phyloP scores from a whole-genome alignment of 2,113 vertebrate genomes.

The Rhinogobius similis region DNA sequence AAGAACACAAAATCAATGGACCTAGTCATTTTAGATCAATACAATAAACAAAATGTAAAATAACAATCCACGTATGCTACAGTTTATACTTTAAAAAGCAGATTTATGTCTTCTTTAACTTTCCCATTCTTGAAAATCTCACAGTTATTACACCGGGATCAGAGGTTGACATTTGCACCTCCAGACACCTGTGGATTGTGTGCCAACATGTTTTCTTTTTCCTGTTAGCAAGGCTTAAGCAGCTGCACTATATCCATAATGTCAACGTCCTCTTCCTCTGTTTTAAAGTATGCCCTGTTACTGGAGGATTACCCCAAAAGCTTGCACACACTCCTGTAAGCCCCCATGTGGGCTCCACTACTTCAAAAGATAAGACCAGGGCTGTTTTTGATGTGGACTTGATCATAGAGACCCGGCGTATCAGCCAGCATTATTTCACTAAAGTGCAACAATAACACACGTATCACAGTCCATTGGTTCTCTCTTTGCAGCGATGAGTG shows the following conservation, averaged over 20 bases:
- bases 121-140: not conserved
- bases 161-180: constrained; percentile 2
- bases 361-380: constrained; percentile 50
- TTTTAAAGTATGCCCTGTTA: constrained; percentile 15
- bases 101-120: not conserved
- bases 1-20: too few relatives aligned
- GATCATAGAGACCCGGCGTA: constrained; percentile 51
- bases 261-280: constrained; percentile 18
- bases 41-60: too few relatives aligned
- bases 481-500: constrained; percentile 53
- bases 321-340: constrained; percentile 34
- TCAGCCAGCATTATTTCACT: constrained; percentile 60
- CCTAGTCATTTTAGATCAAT: too few relatives aligned
- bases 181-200: constrained; percentile 3
- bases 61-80: not conserved
- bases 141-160: not conserved
- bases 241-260: constrained; percentile 26
- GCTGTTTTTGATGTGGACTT: constrained; percentile 53
- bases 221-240: constrained; percentile 1
- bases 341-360: constrained; percentile 59
- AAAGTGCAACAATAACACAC: constrained; percentile 77
- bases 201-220: constrained; percentile 9
- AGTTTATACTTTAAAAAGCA: not conserved
- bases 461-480: constrained; percentile 54
- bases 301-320: constrained; percentile 27